Percentiles rank a stretch among this genome's conserved stretches.
Conservation (phyloP, 2,113 vertebrate species). For the Nothobranchius kuhntae region DNA sequence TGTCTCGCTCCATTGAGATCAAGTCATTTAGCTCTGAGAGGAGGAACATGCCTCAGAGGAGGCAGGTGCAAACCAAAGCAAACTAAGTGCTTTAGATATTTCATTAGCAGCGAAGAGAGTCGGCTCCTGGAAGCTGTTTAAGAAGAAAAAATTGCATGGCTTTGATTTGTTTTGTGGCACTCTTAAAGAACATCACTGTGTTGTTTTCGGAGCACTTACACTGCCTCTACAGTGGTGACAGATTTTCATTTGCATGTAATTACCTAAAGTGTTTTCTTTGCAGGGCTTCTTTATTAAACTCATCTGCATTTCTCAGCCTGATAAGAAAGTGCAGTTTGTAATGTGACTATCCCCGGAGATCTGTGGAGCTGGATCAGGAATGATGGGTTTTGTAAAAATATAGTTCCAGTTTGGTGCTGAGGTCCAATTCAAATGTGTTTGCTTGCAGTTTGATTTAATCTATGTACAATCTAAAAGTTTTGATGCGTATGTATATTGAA, state of each 20-base stretch:
- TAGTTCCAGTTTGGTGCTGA: neutral
- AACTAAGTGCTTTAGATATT: slow-evolving; percentile 65
- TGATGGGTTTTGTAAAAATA: neutral
- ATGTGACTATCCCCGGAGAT: neutral
- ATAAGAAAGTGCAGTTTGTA: slow-evolving; percentile 26
- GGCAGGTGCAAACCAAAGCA: slow-evolving; percentile 66
- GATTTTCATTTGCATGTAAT: slow-evolving; percentile 65
- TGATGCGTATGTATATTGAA: too few species aligned
- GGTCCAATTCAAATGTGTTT: neutral
- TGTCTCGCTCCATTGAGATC: slow-evolving; percentile 61
- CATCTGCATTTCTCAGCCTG: slow-evolving; percentile 27
- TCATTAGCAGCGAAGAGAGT: slow-evolving; percentile 48
- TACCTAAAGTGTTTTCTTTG: slow-evolving; percentile 53
- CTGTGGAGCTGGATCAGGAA: neutral
- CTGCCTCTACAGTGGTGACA: slow-evolving; percentile 33
- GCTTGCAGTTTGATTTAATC: too few species aligned
- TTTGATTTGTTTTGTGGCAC: slow-evolving; percentile 45
- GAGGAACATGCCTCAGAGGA: slow-evolving; percentile 63
- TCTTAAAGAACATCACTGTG: slow-evolving; percentile 28
- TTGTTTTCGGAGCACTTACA: slow-evolving; percentile 36
- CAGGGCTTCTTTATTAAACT: slow-evolving; percentile 32
- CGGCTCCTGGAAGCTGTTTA: slow-evolving; percentile 44
- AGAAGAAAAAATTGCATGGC: slow-evolving; percentile 17
- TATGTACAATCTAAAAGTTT: too few species aligned
- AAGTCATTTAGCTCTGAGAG: slow-evolving; percentile 61